phyloP scores from a whole-genome alignment of 2,113 vertebrate species.

The Paramisgurnus dabryanus region DNA sequence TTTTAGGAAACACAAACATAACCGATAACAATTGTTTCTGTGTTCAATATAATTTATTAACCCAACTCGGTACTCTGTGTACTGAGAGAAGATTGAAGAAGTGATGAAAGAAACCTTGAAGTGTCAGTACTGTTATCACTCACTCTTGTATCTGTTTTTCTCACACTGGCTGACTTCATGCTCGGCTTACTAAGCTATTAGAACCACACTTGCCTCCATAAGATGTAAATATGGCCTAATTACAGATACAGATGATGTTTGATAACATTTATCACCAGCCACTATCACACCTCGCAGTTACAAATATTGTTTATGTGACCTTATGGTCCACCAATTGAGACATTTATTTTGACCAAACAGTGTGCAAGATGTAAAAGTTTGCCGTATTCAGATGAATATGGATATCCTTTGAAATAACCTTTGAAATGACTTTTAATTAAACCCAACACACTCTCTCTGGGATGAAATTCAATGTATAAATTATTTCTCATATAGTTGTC shows the following conservation, averaged over 20 bases:
- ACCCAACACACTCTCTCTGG: neutral
- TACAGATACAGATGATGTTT: neutral
- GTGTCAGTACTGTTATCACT: constrained; percentile 52
- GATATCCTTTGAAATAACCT: too few relatives aligned
- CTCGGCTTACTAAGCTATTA: constrained; percentile 6
- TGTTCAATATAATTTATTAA: constrained; percentile 50
- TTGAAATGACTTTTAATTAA: too few relatives aligned
- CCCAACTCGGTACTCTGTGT: constrained; percentile 24
- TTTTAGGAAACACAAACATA: constrained; percentile 29
- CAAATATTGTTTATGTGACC: neutral
- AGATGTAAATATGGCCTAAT: constrained; percentile 23
- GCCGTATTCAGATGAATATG: neutral
- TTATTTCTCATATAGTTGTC: neutral
- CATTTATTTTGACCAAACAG: neutral
- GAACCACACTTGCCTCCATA: neutral
- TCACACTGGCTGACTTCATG: constrained; percentile 32
- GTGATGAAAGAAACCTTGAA: constrained; percentile 44
- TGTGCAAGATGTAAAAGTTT: neutral
- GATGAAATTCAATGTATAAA: neutral
- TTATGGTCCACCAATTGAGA: neutral
- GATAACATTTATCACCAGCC: neutral
- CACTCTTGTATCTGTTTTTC: constrained; percentile 43
- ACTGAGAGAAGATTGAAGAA: constrained; percentile 41
- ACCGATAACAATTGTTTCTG: constrained; percentile 38
- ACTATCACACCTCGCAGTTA: neutral